phyloP scores from a whole-genome alignment of 2,797 vertebrate species.

The Poecilia velifera region DNA sequence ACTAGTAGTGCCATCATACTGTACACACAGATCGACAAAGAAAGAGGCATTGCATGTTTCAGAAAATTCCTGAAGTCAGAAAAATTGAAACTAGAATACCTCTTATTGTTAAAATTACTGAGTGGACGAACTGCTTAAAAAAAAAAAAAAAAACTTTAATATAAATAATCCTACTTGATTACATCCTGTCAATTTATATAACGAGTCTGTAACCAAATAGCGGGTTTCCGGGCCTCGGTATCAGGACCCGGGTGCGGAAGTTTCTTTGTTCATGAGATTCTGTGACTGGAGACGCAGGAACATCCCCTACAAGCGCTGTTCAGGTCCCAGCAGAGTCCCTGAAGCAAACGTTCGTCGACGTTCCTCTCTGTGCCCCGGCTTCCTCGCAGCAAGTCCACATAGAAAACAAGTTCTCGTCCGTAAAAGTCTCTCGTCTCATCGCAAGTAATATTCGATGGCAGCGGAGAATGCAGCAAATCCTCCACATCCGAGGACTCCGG shows the following conservation, averaged over 20 bases:
- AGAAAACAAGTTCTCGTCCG: constrained; percentile 17
- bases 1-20: background rate
- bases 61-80: background rate
- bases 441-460: constrained; percentile 94
- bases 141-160: constrained; percentile 41
- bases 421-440: constrained; percentile 71
- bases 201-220: constrained; percentile 16
- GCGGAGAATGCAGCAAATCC: constrained; percentile 98
- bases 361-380: constrained; percentile 9
- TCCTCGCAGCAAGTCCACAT: constrained; percentile 14
- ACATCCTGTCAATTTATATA: background rate
- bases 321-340: background rate
- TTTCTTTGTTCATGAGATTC: background rate
- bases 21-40: background rate
- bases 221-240: background rate
- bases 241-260: background rate
- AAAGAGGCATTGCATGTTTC: background rate
- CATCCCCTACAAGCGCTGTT: constrained; percentile 1
- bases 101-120: background rate
- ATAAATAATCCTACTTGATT: constrained; percentile 36
- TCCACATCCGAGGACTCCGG: constrained; percentile 92
- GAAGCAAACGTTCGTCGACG: background rate
- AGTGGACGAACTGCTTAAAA: background rate
- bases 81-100: background rate
- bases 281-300: background rate